Conservation (phyloP, 2,888 invertebrate species). For the Abrostola tripartita region DNA sequence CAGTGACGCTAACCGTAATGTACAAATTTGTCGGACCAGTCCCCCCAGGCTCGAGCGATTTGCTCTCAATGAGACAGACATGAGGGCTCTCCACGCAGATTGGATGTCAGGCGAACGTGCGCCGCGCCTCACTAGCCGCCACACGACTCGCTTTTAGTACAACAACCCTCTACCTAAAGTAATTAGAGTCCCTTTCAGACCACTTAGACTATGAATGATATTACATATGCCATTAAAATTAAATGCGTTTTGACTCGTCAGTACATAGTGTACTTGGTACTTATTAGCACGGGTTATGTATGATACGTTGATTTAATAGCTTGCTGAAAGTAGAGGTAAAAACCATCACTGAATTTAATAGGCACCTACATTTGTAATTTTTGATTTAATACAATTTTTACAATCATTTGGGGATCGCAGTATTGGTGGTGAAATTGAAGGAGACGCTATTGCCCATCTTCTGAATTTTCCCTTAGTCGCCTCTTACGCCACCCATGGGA, state of each 20-base stretch:
- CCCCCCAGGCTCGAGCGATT: slow-evolving; percentile 68
- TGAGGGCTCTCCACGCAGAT: slow-evolving; percentile 78
- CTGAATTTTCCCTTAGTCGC: too few relatives aligned
- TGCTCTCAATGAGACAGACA: slow-evolving; percentile 78
- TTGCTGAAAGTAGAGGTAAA: background rate
- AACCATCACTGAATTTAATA: slow-evolving; percentile 1
- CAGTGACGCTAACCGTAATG: slow-evolving; percentile 38
- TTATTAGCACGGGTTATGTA: slow-evolving; percentile 6
- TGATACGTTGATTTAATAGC: background rate
- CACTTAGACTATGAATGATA: slow-evolving; percentile 54
- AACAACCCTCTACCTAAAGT: slow-evolving; percentile 69
- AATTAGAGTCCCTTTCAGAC: slow-evolving; percentile 71
- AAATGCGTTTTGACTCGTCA: slow-evolving; percentile 32
- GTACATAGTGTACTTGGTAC: too few relatives aligned
- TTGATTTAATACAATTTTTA: too few relatives aligned
- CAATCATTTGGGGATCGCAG: too few relatives aligned
- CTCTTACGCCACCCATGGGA: too few relatives aligned
- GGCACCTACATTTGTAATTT: too few relatives aligned
- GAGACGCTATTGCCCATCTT: too few relatives aligned
- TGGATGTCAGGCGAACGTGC: slow-evolving; percentile 75
- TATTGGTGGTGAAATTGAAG: too few relatives aligned
- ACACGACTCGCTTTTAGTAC: slow-evolving; percentile 56
- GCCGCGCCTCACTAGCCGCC: slow-evolving; percentile 58
- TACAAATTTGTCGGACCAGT: slow-evolving; percentile 57
- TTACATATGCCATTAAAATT: slow-evolving; percentile 50